Base-by-base conservation (phyloP, 2,888 invertebrate genomes). In the Ctena decussata region DNA sequence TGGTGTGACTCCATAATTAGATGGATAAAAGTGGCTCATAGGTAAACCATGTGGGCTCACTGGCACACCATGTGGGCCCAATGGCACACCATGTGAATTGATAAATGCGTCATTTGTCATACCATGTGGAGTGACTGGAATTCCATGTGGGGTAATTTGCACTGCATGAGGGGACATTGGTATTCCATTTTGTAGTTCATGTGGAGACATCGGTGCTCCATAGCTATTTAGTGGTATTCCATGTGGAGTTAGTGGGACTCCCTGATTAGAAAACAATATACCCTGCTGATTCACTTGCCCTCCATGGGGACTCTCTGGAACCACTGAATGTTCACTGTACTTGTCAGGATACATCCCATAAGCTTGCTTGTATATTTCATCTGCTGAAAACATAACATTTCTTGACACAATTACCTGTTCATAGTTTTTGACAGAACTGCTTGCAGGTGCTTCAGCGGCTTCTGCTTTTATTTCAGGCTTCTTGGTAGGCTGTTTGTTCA, bases 291-390 rank as follows among this genome's bases (percentile, higher is more conserved):
- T 18, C 8, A 35, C 24, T 15, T 65, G 65, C 18, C 18, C 11
- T 30, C 60, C 60, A 60, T 30, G 60, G 3, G 60, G 30, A 35
- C 30, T 65, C 5, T 15, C 65, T 65, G 32, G 35, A 18, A 32
- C 21, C 24, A 3, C 65, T 30, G 21, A 1, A 65, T 32, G 21
- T 57, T 57, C 57, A 30, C 2, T 27, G 3, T 27, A 11, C 3
- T 27, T 24, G 6, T 27, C 6, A 57, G 57, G 57, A 57, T 70
- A 37, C 15, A n/a, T 72, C 0, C 89, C 90, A 85, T 87, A 93
- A 6, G 94, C 94, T 74, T 94, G 92, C 15, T 89, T 84, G 82
- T 94, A 94, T 69, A 94, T 94, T 81, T 94, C 93, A 86, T 93
- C 91, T 21, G 93, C 86, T n/a, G 94, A 93, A 83, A 93, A 94